These are phyloP conservation scores for Stigmatopora argus DNA, from an alignment of 2,113 vertebrate genomes.

Conservation along the genomic window DNA sequence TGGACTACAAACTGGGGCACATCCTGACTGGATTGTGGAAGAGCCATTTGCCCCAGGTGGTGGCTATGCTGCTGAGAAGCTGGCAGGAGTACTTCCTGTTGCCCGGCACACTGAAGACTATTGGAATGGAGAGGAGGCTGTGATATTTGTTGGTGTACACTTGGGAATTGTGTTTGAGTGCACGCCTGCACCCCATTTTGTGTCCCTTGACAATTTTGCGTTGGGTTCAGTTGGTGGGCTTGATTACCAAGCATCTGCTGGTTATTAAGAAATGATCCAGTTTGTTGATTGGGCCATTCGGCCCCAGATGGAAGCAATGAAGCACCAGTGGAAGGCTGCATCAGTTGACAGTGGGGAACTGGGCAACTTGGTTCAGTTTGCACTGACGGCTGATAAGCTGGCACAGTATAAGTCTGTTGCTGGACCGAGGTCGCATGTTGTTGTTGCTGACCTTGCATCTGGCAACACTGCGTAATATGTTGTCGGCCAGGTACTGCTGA, in stretches of 20 bases:
- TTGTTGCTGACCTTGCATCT: conserved; percentile 41
- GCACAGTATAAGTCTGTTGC: conserved; percentile 31
- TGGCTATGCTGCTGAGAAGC: conserved; percentile 37
- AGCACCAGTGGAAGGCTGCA: conserved; percentile 32
- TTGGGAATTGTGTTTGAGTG: conserved; percentile 33
- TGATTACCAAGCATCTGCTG: conserved; percentile 47
- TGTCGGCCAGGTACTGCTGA: conserved; percentile 34
- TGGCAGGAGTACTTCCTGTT: conserved; percentile 27
- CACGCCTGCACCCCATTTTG: conserved; percentile 36
- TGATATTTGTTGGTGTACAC: conserved; percentile 34
- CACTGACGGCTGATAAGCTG: conserved; percentile 46
- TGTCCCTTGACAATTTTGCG: conserved; percentile 34
- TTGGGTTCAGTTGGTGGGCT: conserved; percentile 41
- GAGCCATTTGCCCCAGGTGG: conserved; percentile 13
- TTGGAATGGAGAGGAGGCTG: conserved; percentile 26
- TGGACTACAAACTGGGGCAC: conserved; percentile 23
- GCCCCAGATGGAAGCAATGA: conserved; percentile 35
- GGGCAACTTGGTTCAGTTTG: conserved; percentile 43
- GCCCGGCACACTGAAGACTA: conserved; percentile 29
- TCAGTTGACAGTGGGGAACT: conserved; percentile 34
- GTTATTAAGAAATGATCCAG: conserved; percentile 50
- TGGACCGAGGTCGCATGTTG: conserved; percentile 30
- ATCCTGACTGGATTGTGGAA: conserved; percentile 37
- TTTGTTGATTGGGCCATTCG: conserved; percentile 40
- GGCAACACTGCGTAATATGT: conserved; percentile 49